Conservation (phyloP, 2,797 vertebrate species). For the Hyperoplus lanceolatus region DNA sequence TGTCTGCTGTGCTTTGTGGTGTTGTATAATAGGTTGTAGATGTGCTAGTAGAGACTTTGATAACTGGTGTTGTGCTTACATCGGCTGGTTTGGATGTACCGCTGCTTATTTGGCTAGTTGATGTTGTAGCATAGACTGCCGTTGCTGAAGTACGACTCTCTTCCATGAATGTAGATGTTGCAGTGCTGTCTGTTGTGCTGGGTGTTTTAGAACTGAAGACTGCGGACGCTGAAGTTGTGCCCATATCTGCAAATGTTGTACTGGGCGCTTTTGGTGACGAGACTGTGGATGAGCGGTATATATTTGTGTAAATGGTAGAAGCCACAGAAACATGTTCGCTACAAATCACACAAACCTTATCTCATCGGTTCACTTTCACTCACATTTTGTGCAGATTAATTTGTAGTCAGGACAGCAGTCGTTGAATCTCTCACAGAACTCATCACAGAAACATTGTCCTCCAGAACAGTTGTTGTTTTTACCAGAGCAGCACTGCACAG, state of each 20-base stretch:
- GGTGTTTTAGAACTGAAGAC: neutral
- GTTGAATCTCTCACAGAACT: accelerated
- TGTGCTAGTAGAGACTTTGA: neutral
- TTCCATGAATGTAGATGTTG: neutral
- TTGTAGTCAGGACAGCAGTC: conserved; percentile 74
- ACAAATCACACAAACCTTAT: too few relatives aligned
- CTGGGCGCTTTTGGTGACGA: too few relatives aligned
- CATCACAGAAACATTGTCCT: conserved; percentile 68
- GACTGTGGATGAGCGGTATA: too few relatives aligned
- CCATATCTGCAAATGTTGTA: neutral
- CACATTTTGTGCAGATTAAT: conserved; percentile 54
- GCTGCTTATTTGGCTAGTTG: neutral
- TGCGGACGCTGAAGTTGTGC: neutral
- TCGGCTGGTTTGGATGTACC: neutral
- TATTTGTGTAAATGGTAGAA: too few relatives aligned
- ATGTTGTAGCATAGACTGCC: neutral
- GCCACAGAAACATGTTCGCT: too few relatives aligned
- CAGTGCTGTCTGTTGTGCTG: neutral
- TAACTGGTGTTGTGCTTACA: neutral
- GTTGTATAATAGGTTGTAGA: neutral
- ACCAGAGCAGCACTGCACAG: conserved; percentile 70
- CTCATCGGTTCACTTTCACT: neutral
- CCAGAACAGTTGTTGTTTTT: neutral
- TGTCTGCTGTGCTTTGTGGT: neutral
- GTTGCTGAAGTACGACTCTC: neutral